These are phyloP conservation scores for Vireo altiloquus DNA, from an alignment of 2,113 vertebrate species.

Conservation along the genomic window DNA sequence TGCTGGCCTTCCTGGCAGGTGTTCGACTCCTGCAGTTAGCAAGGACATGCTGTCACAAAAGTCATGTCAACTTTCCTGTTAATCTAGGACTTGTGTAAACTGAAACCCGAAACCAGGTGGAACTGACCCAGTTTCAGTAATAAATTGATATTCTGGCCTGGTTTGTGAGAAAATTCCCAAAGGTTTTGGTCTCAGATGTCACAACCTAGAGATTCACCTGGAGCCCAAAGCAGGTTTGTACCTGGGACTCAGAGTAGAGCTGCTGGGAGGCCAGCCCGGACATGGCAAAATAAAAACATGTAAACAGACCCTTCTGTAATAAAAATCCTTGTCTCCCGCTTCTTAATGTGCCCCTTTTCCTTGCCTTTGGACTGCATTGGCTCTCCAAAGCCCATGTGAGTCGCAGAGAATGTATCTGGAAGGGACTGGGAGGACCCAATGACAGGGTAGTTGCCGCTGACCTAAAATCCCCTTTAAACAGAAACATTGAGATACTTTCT, in stretches of 20 bases:
- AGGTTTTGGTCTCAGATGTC: neutral
- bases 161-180: neutral
- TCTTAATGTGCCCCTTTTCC: neutral
- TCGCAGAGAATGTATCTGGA: neutral
- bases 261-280: neutral
- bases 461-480: neutral
- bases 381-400: rapidly evolving
- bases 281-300: rapidly evolving
- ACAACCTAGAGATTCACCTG: neutral
- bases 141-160: neutral
- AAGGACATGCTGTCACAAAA: conserved; percentile 1
- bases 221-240: neutral
- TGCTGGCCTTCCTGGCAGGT: neutral
- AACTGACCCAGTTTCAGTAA: conserved; percentile 30
- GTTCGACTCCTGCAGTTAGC: neutral
- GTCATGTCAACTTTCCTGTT: conserved; percentile 26
- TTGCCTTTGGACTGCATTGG: neutral
- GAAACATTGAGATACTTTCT: neutral
- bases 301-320: neutral
- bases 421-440: neutral
- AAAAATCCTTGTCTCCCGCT: neutral
- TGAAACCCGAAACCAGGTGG: neutral
- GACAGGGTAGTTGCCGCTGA: neutral
- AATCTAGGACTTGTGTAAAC: conserved; percentile 42
- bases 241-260: rapidly evolving